These are phyloP conservation scores for Caenorhabditis tropicalis DNA, from an alignment of 1,140 invertebrate species.

Conservation along the genomic window DNA sequence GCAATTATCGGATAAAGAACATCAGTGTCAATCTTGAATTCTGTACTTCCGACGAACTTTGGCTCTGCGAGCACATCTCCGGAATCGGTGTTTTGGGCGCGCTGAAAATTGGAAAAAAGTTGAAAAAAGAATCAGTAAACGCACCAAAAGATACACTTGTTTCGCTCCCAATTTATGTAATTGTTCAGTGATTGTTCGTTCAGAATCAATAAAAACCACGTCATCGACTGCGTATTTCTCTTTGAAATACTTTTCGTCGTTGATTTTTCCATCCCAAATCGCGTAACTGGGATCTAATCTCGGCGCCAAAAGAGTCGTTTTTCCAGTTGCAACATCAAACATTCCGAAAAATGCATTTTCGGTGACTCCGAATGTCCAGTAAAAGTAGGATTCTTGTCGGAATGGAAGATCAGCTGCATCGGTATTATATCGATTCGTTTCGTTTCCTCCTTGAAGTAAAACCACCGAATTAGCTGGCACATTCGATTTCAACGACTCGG, in stretches of 20 bases:
- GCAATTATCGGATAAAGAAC: conserved; percentile 67
- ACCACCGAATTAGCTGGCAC: conserved; percentile 52
- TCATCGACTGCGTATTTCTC: conserved; percentile 70
- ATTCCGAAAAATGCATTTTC: conserved; percentile 65
- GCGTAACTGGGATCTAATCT: conserved; percentile 64
- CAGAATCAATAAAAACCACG: conserved; percentile 64
- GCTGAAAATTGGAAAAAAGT: conserved; percentile 61
- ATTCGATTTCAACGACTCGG: conserved; percentile 54
- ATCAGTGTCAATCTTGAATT: conserved; percentile 49
- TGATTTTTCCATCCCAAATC: conserved; percentile 70
- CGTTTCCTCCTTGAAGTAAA: conserved; percentile 66
- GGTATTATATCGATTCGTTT: conserved; percentile 69
- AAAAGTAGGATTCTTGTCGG: conserved; percentile 70
- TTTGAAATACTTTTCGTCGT: conserved; percentile 66
- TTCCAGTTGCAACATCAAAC: conserved; percentile 65
- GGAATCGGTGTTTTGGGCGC: conserved; percentile 60
- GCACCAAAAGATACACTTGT: conserved; percentile 53
- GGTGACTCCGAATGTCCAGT: conserved; percentile 72
- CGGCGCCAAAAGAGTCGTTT: conserved; percentile 65
- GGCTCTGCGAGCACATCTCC: conserved; percentile 51
- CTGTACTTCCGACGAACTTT: conserved; percentile 51
- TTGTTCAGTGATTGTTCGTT: conserved; percentile 51
- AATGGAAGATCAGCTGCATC: conserved; percentile 69
- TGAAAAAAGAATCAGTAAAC: not conserved
- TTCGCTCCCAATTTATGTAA: conserved; percentile 56